These are phyloP conservation scores for Takifugu flavidus DNA, from an alignment of 2,113 vertebrate species.

Conservation along the genomic window DNA sequence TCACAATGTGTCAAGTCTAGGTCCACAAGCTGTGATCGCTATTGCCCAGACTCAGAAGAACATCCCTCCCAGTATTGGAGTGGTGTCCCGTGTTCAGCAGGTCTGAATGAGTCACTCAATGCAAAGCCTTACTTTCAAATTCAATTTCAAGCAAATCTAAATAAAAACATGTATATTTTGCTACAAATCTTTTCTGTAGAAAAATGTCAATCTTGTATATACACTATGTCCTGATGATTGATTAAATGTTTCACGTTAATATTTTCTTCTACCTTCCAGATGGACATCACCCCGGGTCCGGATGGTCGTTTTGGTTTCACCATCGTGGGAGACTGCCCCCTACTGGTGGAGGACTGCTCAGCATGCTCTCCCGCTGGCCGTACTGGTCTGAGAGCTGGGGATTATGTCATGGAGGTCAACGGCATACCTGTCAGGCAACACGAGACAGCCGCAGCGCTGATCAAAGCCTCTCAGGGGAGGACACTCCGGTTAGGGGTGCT, in stretches of 20 bases:
- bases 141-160: too few species aligned
- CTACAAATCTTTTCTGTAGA: too few species aligned
- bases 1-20: constrained; percentile 81
- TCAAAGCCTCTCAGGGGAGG: constrained; percentile 75
- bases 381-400: constrained; percentile 78
- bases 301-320: constrained; percentile 79
- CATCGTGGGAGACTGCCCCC: constrained; percentile 76
- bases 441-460: constrained; percentile 68
- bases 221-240: not conserved
- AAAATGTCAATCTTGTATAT: not conserved
- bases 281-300: constrained; percentile 72
- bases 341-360: constrained; percentile 79
- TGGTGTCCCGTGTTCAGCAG: constrained; percentile 85
- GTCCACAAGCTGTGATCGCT: constrained; percentile 73
- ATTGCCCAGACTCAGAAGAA: constrained; percentile 83
- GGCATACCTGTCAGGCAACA: constrained; percentile 75
- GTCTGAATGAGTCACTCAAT: constrained; percentile 29
- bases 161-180: too few species aligned
- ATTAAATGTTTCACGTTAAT: not conserved
- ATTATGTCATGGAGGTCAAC: constrained; percentile 85
- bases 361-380: constrained; percentile 79
- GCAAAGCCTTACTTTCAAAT: too few species aligned
- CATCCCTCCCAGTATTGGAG: constrained; percentile 93
- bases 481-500: constrained; percentile 81
- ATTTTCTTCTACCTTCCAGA: constrained; percentile 39